These are phyloP conservation scores for Diaperis boleti DNA, from an alignment of 2,888 invertebrate genomes.

Conservation along the genomic window DNA sequence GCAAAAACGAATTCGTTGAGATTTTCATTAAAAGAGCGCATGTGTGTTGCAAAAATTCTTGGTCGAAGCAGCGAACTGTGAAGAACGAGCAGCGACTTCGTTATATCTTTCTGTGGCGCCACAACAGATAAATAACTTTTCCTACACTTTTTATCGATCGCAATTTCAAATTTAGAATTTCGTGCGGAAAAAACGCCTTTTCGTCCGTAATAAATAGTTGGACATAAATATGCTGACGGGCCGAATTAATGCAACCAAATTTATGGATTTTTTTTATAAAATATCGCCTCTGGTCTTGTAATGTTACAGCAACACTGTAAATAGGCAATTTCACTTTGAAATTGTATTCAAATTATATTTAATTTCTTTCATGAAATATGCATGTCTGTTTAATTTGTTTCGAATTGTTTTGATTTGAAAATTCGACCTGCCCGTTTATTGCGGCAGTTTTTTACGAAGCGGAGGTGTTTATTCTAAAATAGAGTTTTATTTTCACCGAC, in stretches of 20 bases:
- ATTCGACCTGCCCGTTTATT: slow-evolving; percentile 6
- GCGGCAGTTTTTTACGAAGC: not conserved
- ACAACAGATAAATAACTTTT: slow-evolving; percentile 49
- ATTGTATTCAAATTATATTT: slow-evolving; percentile 42
- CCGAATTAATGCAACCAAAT: slow-evolving; percentile 35
- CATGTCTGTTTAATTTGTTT: slow-evolving; percentile 40
- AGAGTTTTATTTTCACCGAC: no score
- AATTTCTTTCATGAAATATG: slow-evolving; percentile 43
- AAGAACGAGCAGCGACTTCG: slow-evolving; percentile 42
- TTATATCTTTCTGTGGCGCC: slow-evolving; percentile 47
- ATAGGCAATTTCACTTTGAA: slow-evolving; percentile 40
- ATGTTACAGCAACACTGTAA: slow-evolving; percentile 18
- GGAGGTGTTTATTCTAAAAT: no score
- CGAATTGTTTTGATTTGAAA: slow-evolving; percentile 36
- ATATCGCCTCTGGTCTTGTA: slow-evolving; percentile 25
- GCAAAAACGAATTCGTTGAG: slow-evolving; percentile 21
- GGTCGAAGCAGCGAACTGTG: slow-evolving; percentile 40
- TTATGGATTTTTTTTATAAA: slow-evolving; percentile 31
- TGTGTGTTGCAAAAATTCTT: slow-evolving; percentile 38
- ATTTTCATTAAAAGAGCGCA: slow-evolving; percentile 42
- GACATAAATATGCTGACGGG: slow-evolving; percentile 35
- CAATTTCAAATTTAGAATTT: slow-evolving; percentile 40
- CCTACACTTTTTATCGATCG: slow-evolving; percentile 41
- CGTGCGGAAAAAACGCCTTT: slow-evolving; percentile 27
- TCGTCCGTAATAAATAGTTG: slow-evolving; percentile 33